Base-by-base conservation (phyloP, 2,888 invertebrate genomes). In the Sylvicola fuscatus region DNA sequence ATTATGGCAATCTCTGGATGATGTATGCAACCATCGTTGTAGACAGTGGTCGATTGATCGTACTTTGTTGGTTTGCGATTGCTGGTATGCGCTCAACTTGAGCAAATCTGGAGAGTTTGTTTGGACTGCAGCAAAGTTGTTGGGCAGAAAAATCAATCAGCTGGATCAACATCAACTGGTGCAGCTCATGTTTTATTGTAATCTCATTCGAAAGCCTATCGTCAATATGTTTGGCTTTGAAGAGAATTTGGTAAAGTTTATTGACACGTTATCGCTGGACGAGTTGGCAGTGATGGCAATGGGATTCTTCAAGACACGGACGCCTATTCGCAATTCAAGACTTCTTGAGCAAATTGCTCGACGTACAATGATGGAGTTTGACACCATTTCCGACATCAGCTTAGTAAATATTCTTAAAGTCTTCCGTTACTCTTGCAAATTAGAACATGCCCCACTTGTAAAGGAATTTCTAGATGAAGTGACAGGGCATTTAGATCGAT, bases 221-320 rank as follows among this genome's bases (percentile, higher is more conserved):
- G 53, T 67, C 39, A 65, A 68, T 34, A 67, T 73, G 58, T 73
- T 74, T 43, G 72, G 75, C 44, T 60, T 76, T 36, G 78, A 82
- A 56, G 49, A 65, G 33, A 60, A 62, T 30, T 46, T 77, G 37
- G 53, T 61, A 21, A 49, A 62, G 3, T 53, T 56, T 37, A 58
- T 75, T n/a, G 46, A 66, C 6, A 48, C 65, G 15, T 65, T 79
- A 49, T 62, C 59, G 14, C 44, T 72, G 5, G 67, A 73, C 42
- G 81, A 84, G 49, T 52, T 82, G 38, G 75, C 72, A 10, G 64
- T 83, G 11, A 64, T 77, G 44, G 65, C 73, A 3, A 71, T 79
- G 68, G 80, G 76, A 0, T 81, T 77, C 51, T 84, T 84, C 46
- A 82, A 82, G 59, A 73, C 72, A 12, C 66, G 72, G 56, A 73